Base-by-base conservation (phyloP, 2,113 vertebrate genomes). In the Myotis davidii region DNA sequence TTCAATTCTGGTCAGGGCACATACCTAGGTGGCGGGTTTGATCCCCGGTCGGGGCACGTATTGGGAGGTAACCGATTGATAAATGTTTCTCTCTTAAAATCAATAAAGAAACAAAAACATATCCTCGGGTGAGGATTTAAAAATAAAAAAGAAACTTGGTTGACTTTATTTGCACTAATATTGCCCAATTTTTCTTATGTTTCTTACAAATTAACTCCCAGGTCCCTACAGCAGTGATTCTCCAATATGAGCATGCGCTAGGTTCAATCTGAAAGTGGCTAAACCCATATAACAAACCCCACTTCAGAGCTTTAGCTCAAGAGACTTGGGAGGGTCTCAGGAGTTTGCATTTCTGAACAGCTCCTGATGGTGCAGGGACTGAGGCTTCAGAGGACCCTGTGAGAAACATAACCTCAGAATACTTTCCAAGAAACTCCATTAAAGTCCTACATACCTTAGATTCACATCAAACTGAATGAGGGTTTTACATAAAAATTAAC, bases 121-220 rank as follows among this genome's bases (percentile, higher is more conserved):
- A 65, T 65, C 29, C 61, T 65, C 5, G 2, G 27, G 27, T 65
- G 12, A 65, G 61, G 61, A 14, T 65, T 64, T 56, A 21, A 21
- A 23, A 59, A 52, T 4, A 52, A 65, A 65, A n/a, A n/a, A 90
- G 48, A 91, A 88, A 84, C 61, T 39, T 61, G 37, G 29, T 45
- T 88, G 52, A 82, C 32, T 94, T 74, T 54, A 81, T 82, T 76
- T 72, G 27, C 9, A 87, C 48, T 39, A 72, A 14, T 17, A 61
- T 74, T 90, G 85, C 29, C 23, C 42, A 74, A 77, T 88, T 59
- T 72, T 74, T 56, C 61, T 61, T 45, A 92, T 1, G 21, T 72
- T 91, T 70, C 50, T 81, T 79, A 88, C n/a, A 79, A 67, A 79
- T 90, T 52, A 92, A 93, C 21, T 52, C 85, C 20, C 59, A 96